Conservation (phyloP, 2,113 vertebrate genomes). For the Arvicanthis niloticus region DNA sequence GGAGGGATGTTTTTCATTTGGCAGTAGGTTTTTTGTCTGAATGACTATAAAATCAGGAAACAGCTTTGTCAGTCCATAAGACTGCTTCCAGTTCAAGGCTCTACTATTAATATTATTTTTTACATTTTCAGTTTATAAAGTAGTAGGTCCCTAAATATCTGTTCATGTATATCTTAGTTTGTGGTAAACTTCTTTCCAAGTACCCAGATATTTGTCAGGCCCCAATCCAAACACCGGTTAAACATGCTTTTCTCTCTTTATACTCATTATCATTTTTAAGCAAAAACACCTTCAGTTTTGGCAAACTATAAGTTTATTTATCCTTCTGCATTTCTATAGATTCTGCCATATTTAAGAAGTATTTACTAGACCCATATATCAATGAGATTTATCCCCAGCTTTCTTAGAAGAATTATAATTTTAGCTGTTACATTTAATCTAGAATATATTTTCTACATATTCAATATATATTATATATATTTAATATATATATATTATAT, state of each 20-base stretch:
- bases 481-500: neutral
- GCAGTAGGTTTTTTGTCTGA: neutral
- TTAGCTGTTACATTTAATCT: slow-evolving; percentile 16
- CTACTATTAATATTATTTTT: no score
- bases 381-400: neutral
- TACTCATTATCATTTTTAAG: neutral
- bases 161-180: neutral
- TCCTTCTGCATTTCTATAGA: neutral
- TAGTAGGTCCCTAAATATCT: neutral
- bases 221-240: neutral
- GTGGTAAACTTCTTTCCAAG: neutral
- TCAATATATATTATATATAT: neutral
- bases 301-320: neutral
- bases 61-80: neutral
- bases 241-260: neutral
- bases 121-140: neutral
- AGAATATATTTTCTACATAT: neutral
- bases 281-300: neutral
- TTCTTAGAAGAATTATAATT: neutral
- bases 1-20: no score
- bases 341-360: neutral
- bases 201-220: no score
- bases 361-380: neutral
- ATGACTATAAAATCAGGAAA: neutral
- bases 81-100: neutral